These are phyloP conservation scores for Sussaba pulchella DNA, from an alignment of 2,888 invertebrate genomes.

Conservation along the genomic window DNA sequence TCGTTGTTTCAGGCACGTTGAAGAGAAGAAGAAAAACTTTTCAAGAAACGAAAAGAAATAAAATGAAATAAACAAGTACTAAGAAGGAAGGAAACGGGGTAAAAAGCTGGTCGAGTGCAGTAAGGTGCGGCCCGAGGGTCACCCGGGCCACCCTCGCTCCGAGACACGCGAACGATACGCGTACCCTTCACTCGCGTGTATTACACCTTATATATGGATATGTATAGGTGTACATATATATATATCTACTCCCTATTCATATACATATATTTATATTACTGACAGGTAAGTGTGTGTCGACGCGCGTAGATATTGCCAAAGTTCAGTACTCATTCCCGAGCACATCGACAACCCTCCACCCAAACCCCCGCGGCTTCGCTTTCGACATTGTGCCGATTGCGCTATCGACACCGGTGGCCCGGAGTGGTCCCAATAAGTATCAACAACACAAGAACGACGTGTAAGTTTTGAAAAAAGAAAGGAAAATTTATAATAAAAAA, in stretches of 20 bases:
- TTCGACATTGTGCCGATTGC: constrained; percentile 24
- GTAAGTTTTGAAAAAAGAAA: constrained; percentile 81
- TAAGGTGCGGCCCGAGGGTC: constrained; percentile 23
- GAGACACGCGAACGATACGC: constrained; percentile 32
- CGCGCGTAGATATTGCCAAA: constrained; percentile 76
- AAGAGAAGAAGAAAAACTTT: constrained; percentile 1
- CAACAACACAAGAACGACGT: constrained; percentile 77
- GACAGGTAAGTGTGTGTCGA: constrained; percentile 53
- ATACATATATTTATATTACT: background rate
- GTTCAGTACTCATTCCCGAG: constrained; percentile 68
- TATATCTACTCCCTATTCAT: background rate
- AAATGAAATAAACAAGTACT: no score
- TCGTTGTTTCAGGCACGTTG: constrained; percentile 19
- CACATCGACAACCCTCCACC: constrained; percentile 28
- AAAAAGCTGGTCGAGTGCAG: constrained; percentile 37
- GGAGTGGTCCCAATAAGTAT: constrained; percentile 82
- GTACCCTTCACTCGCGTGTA: no score
- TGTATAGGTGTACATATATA: background rate
- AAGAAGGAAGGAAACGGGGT: constrained; percentile 17
- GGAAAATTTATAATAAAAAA: constrained; percentile 55
- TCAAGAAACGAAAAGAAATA: no score
- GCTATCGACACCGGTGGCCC: constrained; percentile 52
- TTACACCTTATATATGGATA: constrained; percentile 1
- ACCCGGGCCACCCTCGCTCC: constrained; percentile 12
- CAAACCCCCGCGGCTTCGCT: constrained; percentile 14